phyloP scores from a whole-genome alignment of 2,888 invertebrate species.

The Ectemnius continuus region DNA sequence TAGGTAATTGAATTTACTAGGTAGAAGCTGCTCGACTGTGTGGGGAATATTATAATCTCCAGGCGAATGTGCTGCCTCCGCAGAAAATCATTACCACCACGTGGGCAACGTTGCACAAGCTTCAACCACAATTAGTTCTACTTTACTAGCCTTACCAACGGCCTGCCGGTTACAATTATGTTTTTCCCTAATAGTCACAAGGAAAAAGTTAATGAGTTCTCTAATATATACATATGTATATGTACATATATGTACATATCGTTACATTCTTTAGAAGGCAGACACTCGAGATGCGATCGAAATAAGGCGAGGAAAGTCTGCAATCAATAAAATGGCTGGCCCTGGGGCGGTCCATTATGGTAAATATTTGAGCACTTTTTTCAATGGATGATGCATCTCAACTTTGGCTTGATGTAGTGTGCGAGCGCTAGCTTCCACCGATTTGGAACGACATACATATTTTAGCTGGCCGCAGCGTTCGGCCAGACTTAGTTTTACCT shows the following conservation, averaged over 20 bases:
- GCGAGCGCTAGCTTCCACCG: constrained; percentile 33
- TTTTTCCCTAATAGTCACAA: too few relatives aligned
- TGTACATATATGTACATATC: too few relatives aligned
- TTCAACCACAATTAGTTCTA: too few relatives aligned
- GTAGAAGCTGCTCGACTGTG: constrained; percentile 31
- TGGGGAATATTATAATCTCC: background rate
- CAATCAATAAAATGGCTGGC: constrained; percentile 24
- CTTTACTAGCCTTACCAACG: too few relatives aligned
- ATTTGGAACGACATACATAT: constrained; percentile 63
- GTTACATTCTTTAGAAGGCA: too few relatives aligned
- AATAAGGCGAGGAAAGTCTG: constrained; percentile 10
- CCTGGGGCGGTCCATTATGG: constrained; percentile 40
- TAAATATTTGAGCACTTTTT: constrained; percentile 58
- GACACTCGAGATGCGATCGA: too few relatives aligned
- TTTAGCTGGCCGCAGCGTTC: constrained; percentile 62
- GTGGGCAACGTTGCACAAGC: background rate
- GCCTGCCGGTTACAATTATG: too few relatives aligned
- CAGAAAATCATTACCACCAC: constrained; percentile 33
- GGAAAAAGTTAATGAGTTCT: too few relatives aligned
- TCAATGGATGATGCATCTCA: constrained; percentile 52
- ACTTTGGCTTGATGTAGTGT: constrained; percentile 44
- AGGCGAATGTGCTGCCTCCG: too few relatives aligned
- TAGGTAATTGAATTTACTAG: constrained; percentile 69
- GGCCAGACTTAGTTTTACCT: constrained; percentile 62
- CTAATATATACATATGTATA: too few relatives aligned